phyloP scores from a whole-genome alignment of 1,140 invertebrate genomes.

The Zophobas atratus region DNA sequence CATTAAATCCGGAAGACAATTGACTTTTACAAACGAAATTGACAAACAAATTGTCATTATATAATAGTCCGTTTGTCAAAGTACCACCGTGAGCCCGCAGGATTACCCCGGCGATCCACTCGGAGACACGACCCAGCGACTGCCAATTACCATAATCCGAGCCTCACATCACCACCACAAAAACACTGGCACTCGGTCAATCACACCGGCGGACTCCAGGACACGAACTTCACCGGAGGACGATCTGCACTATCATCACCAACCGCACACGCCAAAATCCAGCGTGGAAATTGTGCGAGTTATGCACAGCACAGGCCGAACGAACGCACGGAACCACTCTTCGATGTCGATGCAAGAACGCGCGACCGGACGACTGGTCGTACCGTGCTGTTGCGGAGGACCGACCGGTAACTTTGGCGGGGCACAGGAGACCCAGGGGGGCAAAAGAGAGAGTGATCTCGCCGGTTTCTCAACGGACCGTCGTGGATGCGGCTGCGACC shows the following conservation, averaged over 20 bases:
- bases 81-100: not conserved
- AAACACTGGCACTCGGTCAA: slow-evolving; percentile 31
- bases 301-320: not conserved
- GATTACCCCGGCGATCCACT: slow-evolving; percentile 35
- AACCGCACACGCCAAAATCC: not conserved
- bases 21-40: too few species aligned
- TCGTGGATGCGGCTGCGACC: too few species aligned
- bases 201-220: not conserved
- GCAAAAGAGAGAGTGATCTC: slow-evolving; percentile 52
- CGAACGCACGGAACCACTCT: slow-evolving; percentile 17
- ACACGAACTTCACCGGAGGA: not conserved
- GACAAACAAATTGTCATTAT: too few species aligned
- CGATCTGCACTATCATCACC: not conserved
- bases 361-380: slow-evolving; percentile 50
- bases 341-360: slow-evolving; percentile 46
- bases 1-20: too few species aligned
- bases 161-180: slow-evolving; percentile 3
- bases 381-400: slow-evolving; percentile 47
- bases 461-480: slow-evolving; percentile 49
- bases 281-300: too few species aligned
- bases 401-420: slow-evolving; percentile 50
- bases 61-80: too few species aligned
- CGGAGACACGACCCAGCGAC: slow-evolving; percentile 32
- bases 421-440: slow-evolving; percentile 48
- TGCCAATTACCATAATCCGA: slow-evolving; percentile 34